Conservation (phyloP, 1,140 invertebrate species). For the Hylyphantes graminicola region DNA sequence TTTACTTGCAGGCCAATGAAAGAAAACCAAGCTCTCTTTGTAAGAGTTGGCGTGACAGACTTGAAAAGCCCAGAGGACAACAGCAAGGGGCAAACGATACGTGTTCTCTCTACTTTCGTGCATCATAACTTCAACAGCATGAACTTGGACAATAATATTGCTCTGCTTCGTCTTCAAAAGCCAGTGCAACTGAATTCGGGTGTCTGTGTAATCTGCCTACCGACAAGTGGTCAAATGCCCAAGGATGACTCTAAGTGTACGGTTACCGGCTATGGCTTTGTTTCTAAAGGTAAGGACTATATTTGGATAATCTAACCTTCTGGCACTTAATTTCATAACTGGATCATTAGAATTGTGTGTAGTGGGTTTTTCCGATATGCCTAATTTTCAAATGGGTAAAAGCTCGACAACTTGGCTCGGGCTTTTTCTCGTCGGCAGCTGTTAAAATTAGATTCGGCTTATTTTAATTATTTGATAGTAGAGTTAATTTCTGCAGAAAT, state of each 20-base stretch:
- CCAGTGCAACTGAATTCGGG: constrained; percentile 21
- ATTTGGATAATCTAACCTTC: background rate
- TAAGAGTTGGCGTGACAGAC: constrained; percentile 93
- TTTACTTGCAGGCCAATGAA: constrained; percentile 79
- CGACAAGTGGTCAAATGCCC: constrained; percentile 84
- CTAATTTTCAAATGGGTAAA: too few relatives aligned
- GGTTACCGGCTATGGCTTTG: constrained; percentile 92
- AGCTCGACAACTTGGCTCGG: too few relatives aligned
- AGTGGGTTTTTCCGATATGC: too few relatives aligned
- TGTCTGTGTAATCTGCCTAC: constrained; percentile 82
- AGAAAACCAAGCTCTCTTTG: constrained; percentile 89
- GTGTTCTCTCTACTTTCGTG: constrained; percentile 92
- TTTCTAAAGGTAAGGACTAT: constrained; percentile 82
- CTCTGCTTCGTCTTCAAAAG: constrained; percentile 88
- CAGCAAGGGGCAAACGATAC: constrained; percentile 85
- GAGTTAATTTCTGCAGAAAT: too few relatives aligned
- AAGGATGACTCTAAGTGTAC: constrained; percentile 83
- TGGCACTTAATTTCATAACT: background rate
- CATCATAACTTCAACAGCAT: constrained; percentile 97
- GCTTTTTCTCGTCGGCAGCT: too few relatives aligned
- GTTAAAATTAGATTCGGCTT: too few relatives aligned
- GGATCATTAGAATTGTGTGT: too few relatives aligned
- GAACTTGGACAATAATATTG: constrained; percentile 95
- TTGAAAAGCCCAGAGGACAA: constrained; percentile 80
- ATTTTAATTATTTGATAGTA: too few relatives aligned